Conservation (phyloP, 2,888 invertebrate genomes). For the Rhopalosiphum nymphaeae region DNA sequence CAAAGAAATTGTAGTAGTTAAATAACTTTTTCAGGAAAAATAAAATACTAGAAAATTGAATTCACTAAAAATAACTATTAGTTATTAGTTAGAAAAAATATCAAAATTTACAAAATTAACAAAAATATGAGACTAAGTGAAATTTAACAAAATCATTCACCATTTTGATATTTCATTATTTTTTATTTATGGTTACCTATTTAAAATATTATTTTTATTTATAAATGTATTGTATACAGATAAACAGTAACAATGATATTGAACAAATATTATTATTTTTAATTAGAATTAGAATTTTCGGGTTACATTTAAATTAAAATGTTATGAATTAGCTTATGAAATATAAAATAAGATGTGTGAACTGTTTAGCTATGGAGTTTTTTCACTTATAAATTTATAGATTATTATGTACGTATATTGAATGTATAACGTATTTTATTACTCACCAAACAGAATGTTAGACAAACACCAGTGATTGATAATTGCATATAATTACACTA, state of each 20-base stretch:
- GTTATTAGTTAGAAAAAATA: too few species aligned
- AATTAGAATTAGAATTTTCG: not conserved
- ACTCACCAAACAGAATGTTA: not conserved
- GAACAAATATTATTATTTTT: not conserved
- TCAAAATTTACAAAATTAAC: too few species aligned
- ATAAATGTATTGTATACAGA: not conserved
- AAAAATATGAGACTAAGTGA: too few species aligned
- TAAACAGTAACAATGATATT: not conserved
- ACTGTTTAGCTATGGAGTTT: not conserved
- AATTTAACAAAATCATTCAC: too few species aligned
- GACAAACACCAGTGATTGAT: slow-evolving; percentile 35
- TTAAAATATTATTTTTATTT: not conserved
- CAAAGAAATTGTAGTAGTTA: too few species aligned
- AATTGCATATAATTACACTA: slow-evolving; percentile 45
- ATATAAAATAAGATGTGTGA: not conserved
- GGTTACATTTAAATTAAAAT: not conserved
- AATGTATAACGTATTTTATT: not conserved
- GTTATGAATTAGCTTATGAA: not conserved
- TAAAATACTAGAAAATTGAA: too few species aligned
- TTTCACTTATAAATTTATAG: not conserved
- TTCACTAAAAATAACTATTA: too few species aligned
- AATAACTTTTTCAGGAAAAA: too few species aligned
- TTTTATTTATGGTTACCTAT: not conserved
- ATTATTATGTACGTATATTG: not conserved
- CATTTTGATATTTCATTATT: too few species aligned